Base-by-base conservation (phyloP, 2,113 vertebrate species). In the Actenoides lindsayi region DNA sequence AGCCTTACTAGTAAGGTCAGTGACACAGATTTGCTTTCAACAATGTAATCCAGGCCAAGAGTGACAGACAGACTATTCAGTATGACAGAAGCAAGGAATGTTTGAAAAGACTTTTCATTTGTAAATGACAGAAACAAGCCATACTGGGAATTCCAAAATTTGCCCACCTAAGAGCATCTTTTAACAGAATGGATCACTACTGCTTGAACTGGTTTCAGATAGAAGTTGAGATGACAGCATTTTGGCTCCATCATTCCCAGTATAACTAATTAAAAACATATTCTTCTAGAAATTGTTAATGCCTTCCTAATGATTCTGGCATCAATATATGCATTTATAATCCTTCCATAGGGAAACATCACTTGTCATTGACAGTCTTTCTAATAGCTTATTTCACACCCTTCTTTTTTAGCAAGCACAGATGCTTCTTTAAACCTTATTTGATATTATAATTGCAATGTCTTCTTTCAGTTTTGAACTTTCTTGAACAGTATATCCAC, bases 21-120 rank as follows among this genome's bases (percentile, higher is more conserved):
- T 79, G 83, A 89, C 90, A 96, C 42, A 87, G 80, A 96, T 94
- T 94, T 96, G 90, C 42, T 90, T 96, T 89, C 83, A 89, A 94
- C 82, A 75, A 28, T 83, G 71, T 97, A 86, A 90, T 83, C 76
- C 64, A 83, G 51, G 56, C 48, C 71, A 95, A 88, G 86, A 90
- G 62, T 93, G 86, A 92, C 95, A 96, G 90, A 51, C 51, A 92
- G 83, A 75, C 51, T 80, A 81, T 68, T 78, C 83, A 92, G 73
- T 39, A 30, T 75, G 90, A 92, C 85, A 93, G 82, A 93, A 86
- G 11, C 3, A 1, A 89, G 30, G 31, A 77, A 86, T 21, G 31
- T 92, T 90, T 93, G 88, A 77, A 93, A 95, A 90, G n/a, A 16
- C 5, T 83, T 92, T 95, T 90, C 27, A 37, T 87, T 87, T 87